These are phyloP conservation scores for Prinia subflava DNA, from an alignment of 2,113 vertebrate species.

Conservation along the genomic window DNA sequence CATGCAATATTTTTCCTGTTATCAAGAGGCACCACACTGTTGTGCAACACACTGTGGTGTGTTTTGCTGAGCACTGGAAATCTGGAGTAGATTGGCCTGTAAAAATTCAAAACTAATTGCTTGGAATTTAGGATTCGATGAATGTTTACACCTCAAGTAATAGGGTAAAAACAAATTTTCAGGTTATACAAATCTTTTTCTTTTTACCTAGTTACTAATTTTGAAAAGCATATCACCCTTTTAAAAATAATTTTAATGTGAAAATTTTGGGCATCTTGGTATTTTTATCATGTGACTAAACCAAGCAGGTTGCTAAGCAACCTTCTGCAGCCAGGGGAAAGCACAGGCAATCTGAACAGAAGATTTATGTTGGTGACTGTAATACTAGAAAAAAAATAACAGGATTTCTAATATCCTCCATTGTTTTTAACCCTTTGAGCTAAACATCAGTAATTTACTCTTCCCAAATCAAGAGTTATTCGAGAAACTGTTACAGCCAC, in stretches of 20 bases:
- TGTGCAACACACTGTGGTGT: neutral
- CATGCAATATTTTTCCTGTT: constrained; percentile 48
- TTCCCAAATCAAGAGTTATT: neutral
- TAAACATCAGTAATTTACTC: neutral
- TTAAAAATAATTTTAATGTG: constrained; percentile 28
- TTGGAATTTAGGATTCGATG: constrained; percentile 17
- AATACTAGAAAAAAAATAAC: constrained; percentile 33
- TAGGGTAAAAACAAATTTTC: neutral
- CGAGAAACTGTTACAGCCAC: neutral
- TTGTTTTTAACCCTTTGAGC: neutral
- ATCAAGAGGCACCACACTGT: neutral
- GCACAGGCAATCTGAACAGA: constrained; percentile 18
- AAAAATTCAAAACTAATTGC: neutral
- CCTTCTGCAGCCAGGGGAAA: constrained; percentile 25
- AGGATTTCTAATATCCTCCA: neutral
- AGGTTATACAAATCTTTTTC: neutral
- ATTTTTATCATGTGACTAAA: constrained; percentile 62
- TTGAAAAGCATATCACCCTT: neutral
- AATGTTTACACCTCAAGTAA: neutral
- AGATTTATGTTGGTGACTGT: constrained; percentile 50
- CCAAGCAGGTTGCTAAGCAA: constrained; percentile 69
- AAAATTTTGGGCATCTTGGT: constrained; percentile 44
- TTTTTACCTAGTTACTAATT: neutral
- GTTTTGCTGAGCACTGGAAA: neutral
- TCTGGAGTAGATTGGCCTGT: neutral